Conservation (phyloP, 1,140 invertebrate genomes). For the Pseudomyrmex gracilis region DNA sequence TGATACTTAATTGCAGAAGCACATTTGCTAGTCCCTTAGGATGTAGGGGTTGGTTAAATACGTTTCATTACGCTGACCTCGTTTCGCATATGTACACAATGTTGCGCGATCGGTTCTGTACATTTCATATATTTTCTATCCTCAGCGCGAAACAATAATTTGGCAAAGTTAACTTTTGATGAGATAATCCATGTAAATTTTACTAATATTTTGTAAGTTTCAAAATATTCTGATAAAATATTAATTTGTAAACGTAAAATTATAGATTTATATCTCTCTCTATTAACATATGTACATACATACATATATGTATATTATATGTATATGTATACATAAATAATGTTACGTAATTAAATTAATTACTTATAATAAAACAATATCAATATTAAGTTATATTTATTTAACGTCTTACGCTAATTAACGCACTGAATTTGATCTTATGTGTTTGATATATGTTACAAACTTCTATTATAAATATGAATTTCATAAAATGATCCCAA, state of each 20-base stretch:
- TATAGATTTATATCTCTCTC: too few species aligned
- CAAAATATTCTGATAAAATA: not conserved
- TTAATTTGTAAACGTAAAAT: not conserved
- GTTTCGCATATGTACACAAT: not conserved
- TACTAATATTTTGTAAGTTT: constrained; percentile 9
- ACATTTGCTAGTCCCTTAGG: constrained; percentile 16
- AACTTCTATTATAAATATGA: constrained; percentile 5
- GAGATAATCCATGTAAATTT: constrained; percentile 19
- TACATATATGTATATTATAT: not conserved
- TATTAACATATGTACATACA: too few species aligned
- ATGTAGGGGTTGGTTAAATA: constrained; percentile 36
- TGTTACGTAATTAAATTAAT: constrained; percentile 33
- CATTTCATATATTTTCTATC: constrained; percentile 4
- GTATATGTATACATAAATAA: not conserved
- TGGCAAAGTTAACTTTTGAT: constrained; percentile 19
- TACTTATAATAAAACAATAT: constrained; percentile 9
- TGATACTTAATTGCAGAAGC: constrained; percentile 54
- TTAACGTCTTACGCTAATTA: constrained; percentile 10
- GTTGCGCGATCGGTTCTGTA: not conserved
- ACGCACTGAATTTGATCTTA: not conserved
- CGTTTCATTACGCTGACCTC: constrained; percentile 33
- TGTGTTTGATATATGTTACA: not conserved
- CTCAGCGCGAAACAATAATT: constrained; percentile 14
- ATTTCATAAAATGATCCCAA: not conserved
- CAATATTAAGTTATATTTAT: constrained; percentile 1